Evolutionary conservation across 2,113 vertebrate genomes (phyloP).

Genomic region (Hydrochoerus hydrochaeris): DNA sequence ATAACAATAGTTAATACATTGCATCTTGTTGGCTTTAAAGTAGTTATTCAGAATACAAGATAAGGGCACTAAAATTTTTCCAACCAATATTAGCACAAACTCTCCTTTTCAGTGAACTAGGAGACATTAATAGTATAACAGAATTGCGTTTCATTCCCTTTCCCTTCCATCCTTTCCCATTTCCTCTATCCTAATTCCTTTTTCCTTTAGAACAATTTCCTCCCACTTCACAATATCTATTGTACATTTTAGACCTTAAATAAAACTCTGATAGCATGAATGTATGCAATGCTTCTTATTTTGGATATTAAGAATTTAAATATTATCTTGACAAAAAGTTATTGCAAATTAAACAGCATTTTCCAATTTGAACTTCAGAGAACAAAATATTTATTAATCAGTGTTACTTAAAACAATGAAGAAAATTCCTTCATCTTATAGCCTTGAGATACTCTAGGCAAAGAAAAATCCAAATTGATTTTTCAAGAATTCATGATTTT

Average conservation of each 20-base stretch:
- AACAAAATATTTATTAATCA: neutral
- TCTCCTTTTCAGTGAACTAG: too few species aligned
- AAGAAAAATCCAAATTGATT: neutral
- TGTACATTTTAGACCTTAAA: neutral
- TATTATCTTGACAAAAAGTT: slow-evolving; percentile 10
- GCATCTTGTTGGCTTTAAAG: too few species aligned
- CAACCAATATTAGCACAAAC: too few species aligned
- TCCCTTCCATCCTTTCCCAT: too few species aligned
- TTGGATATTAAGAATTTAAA: slow-evolving; percentile 48
- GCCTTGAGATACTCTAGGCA: neutral
- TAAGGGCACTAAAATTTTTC: too few species aligned
- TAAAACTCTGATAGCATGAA: neutral
- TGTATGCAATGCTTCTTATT: neutral
- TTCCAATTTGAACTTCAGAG: neutral
- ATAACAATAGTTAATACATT: too few species aligned
- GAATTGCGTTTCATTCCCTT: too few species aligned
- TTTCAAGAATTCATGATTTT: neutral
- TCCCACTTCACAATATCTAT: too few species aligned
- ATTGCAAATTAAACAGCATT: neutral
- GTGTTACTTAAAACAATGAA: slow-evolving; percentile 10
- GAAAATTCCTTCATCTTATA: neutral
- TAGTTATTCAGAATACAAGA: too few species aligned
- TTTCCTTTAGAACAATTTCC: too few species aligned
- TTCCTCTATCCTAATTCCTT: too few species aligned
- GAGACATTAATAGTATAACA: too few species aligned